Percentiles rank a stretch among this genome's conserved stretches.
Conservation (phyloP, 2,888 invertebrate species). For the Linnaemya tessellans region DNA sequence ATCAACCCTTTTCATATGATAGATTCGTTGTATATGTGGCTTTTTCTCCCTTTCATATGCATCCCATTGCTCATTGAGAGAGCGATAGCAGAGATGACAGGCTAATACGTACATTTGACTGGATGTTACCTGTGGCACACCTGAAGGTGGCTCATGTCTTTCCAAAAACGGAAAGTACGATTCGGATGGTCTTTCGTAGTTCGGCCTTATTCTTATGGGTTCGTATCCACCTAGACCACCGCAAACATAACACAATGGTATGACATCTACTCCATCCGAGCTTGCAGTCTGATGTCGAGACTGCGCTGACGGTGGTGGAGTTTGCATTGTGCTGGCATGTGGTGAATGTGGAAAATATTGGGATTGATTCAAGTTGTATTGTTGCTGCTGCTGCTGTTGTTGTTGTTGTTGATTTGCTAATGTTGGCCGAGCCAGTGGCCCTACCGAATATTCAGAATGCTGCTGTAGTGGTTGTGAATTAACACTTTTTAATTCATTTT, state of each 20-base stretch:
- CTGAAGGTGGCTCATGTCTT: constrained; percentile 92
- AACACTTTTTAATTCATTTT: constrained; percentile 87
- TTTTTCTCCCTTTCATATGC: constrained; percentile 93
- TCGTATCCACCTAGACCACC: constrained; percentile 88
- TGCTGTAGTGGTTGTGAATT: constrained; percentile 75
- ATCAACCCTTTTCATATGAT: constrained; percentile 96
- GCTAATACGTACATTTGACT: constrained; percentile 86
- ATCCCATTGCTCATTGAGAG: constrained; percentile 96
- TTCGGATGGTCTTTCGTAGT: constrained; percentile 88
- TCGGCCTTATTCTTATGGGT: constrained; percentile 87
- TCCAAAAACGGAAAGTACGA: constrained; percentile 96
- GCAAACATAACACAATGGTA: constrained; percentile 87
- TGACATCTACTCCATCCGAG: constrained; percentile 74
- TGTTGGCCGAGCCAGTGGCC: constrained; percentile 72
- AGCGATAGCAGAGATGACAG: constrained; percentile 93
- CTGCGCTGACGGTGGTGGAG: constrained; percentile 68
- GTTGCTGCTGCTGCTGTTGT: constrained; percentile 44
- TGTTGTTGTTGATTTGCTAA: constrained; percentile 69
- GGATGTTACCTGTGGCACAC: constrained; percentile 84
- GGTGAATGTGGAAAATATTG: constrained; percentile 70
- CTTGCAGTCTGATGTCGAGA: constrained; percentile 64
- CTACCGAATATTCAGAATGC: constrained; percentile 72
- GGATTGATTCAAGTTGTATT: constrained; percentile 67
- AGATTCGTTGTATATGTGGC: constrained; percentile 93
- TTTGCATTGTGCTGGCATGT: constrained; percentile 70